Percentiles rank a stretch among this genome's conserved stretches.
phyloP scores from a whole-genome alignment of 2,797 vertebrate genomes.

The Arnoldichthys spilopterus region DNA sequence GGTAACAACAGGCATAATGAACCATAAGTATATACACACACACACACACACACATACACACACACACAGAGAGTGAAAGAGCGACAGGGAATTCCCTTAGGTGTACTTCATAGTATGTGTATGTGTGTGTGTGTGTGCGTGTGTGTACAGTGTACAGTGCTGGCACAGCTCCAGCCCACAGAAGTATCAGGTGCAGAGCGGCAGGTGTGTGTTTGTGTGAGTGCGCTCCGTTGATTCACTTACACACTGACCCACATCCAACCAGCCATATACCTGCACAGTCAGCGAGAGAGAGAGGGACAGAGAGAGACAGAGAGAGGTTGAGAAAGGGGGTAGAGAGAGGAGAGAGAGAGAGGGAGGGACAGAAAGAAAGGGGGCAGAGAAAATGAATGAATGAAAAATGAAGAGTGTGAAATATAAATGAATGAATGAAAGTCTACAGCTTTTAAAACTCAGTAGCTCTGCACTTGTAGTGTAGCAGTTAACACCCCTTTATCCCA shows the following conservation, averaged over 20 bases:
- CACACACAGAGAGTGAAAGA: no score
- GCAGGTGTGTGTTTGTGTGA: constrained; percentile 81
- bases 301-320: not conserved
- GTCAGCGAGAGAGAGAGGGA: not conserved
- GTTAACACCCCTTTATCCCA: no score
- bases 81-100: constrained; percentile 62
- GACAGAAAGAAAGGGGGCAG: no score
- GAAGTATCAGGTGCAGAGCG: constrained; percentile 84
- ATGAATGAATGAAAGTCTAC: no score
- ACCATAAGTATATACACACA: constrained; percentile 84
- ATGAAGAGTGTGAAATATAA: no score
- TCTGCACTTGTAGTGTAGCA: no score
- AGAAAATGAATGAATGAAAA: no score
- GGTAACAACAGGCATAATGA: constrained; percentile 94
- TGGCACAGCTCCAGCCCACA: constrained; percentile 80
- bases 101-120: constrained; percentile 68
- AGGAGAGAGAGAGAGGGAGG: no score
- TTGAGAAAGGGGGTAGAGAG: not conserved
- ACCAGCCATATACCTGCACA: constrained; percentile 62
- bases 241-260: constrained; percentile 79
- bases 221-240: constrained; percentile 87
- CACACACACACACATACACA: constrained; percentile 83
- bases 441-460: no score
- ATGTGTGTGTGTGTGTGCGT: constrained; percentile 39
- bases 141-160: constrained; percentile 43